Evolutionary conservation across 2,113 vertebrate species (phyloP), one percentile per base, ranked within the genome.

Genomic region (Labrus mixtus): DNA sequence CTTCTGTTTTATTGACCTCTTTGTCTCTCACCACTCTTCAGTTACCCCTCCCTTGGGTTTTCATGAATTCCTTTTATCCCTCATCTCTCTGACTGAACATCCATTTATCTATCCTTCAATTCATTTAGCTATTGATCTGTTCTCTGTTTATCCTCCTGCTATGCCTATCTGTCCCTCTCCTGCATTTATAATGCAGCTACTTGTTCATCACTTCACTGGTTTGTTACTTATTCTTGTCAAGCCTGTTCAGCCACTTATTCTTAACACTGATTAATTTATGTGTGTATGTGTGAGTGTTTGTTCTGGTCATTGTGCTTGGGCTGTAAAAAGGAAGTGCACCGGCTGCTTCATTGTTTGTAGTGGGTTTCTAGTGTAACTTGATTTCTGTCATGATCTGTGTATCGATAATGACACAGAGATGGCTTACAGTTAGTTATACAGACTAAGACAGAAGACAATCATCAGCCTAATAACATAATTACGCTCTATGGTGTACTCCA

Each of bases 141-240:
- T 4, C 37, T 76, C 46, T 1, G 17, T 19, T 48, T 17, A 48
- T 29, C 57, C 15, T 13, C n/a, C 57, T 39, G 22, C 23, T 3
- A 48, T 33, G 16, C 57, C 29, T 58, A 9, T 61, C 51, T 69
- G 17, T 71, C 36, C 25, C 19, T 67, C 56, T 41, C 23, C 12
- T 63, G 9, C n/a, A 19, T 68, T 68, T 51, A 25, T 51, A 60
- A 55, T 41, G 17, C 13, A 39, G 75, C 55, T 37, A 20, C 41
- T 76, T 39, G 12, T 73, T 83, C 62, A 37, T 63, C 63, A 48
- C 46, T 51, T 61, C 25, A 50, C 45, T 39, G 68, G 58, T 69
- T 76, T 88, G 39, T 76, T 63, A 71, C 70, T 76, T 57, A 25
- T 61, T 25, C 59, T 58, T 19, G 63, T 90, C 48, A n/a, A 78